Base-by-base conservation (phyloP, 1,140 invertebrate genomes). In the Coenobita brevimanus region DNA sequence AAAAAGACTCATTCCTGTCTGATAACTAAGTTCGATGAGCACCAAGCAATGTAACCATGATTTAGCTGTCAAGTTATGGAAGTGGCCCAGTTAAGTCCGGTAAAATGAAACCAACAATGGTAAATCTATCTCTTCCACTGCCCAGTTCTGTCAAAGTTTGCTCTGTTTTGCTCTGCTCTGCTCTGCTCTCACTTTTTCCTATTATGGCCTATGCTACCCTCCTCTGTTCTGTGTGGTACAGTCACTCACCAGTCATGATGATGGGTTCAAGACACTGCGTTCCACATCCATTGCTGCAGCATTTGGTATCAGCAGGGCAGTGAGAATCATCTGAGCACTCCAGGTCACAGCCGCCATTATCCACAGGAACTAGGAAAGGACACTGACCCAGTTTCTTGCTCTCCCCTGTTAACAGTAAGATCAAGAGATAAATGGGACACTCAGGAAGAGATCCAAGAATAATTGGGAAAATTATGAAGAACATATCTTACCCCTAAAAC, bases 241-340 rank as follows among this genome's bases (percentile, higher is more conserved):
- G 87, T 36, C 8, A 87, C 85, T 81, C 89, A 92, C 92, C 92
- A 3, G 96, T 96, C 80, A 96, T 95, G 87, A 96, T 93, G 21
- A 96, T 93, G 0, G 96, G 95, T 54, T 94, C 92, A 0, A 96
- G 94, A 91, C 96, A 97, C 89, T 96, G 95, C 0, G 96, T 97
- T 1, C 96, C 96, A 91, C 96, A 97, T 54, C 96, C 96, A 64
- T 97, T 97, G 0, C 96, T 96, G 91, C 97, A 97, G 92, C 97
- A 97, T 84, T 96, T 95, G 54, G 94, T 93, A 0, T 93, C 93
- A 0, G 94, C 94, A 1, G 94, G 94, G 91, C 97, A 97, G 82
- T 96, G 95, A 4, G 95, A 93, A 92, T 97, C 96, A 0, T 94
- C 94, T 36, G 94, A 95, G 90, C 97, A 97, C 91, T 96, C 94